Base-by-base conservation (phyloP, 2,888 invertebrate genomes). In the Galeruca laticollis region DNA sequence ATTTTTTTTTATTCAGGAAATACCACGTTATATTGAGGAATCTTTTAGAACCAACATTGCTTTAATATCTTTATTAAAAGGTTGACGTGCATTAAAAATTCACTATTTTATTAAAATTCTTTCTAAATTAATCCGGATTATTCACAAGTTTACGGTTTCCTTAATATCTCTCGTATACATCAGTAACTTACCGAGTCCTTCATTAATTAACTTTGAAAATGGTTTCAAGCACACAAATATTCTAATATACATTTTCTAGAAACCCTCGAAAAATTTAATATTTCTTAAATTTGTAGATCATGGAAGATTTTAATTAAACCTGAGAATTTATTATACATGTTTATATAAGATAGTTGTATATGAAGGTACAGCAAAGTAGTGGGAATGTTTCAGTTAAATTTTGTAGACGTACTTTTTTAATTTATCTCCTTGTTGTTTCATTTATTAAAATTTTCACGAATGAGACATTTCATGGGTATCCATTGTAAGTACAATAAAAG, bases 191-290 rank as follows among this genome's bases (percentile, higher is more conserved):
- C 52, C 3, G n/a, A 11, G 43, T 26, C 13, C 13, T 26, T 26
- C 26, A 26, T 52, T 52, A 52, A 52, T 52, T 52, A 52, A 26
- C 52, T 21, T 26, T 26, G 26, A 26, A 26, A 26, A 52, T 11
- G 21, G 26, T 26, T 26, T 26, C 6, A 26, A 52, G 52, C 52
- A 52, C 52, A 26, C 26, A 52, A 52, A 52, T 21, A 52, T 52
- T 52, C 52, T 26, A 26, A 52, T 52, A 52, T 52, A 52, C n/a
- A 52, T 52, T 52, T 26, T 26, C 26, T 52, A 26, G 54, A 26
- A 54, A 54, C 54, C 54, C 54, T 54, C 15, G 31, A 54, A 54
- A 54, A 54, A 54, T 54, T 54, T 31, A 54, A 54, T 54, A 54
- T 54, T n/a, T 49, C n/a, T 13, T n/a, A 54, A n/a, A n/a, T 31